A percentile compares a stretch with the other conserved stretches of the same genome.
Conservation (phyloP, 1,140 invertebrate genomes). For the Anastrepha ludens region DNA sequence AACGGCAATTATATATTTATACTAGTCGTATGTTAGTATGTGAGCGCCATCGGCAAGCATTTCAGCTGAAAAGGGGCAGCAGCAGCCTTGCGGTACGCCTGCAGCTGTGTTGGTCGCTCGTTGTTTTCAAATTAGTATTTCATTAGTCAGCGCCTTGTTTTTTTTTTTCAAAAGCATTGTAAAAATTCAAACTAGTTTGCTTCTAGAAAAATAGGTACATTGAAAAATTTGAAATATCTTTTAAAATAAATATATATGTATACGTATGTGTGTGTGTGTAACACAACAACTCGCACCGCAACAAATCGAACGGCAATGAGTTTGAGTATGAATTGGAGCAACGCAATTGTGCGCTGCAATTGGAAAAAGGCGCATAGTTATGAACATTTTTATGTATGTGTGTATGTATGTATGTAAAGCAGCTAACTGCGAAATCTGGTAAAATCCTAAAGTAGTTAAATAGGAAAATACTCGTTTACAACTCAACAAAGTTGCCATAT, state of each 20-base stretch:
- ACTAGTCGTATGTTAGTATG: too few species aligned
- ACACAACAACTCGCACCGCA: neutral
- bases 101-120: slow-evolving; percentile 12
- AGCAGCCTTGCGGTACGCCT: neutral
- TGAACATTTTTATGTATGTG: neutral
- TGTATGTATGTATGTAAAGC: neutral
- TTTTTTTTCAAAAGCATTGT: slow-evolving; percentile 14
- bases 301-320: slow-evolving; percentile 46
- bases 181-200: slow-evolving; percentile 31
- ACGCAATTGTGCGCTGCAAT: neutral
- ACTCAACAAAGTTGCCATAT: neutral
- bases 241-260: too few species aligned
- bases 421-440: neutral
- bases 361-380: too few species aligned
- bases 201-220: neutral
- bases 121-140: slow-evolving; percentile 25
- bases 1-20: neutral
- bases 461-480: slow-evolving; percentile 8
- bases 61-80: neutral
- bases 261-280: neutral
- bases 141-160: slow-evolving; percentile 24
- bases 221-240: slow-evolving; percentile 25
- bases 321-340: slow-evolving; percentile 42
- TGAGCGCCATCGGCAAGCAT: neutral
- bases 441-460: slow-evolving; percentile 8